Base-by-base conservation (phyloP, 64 coral and sea anemone species). In the Actinia equina region DNA sequence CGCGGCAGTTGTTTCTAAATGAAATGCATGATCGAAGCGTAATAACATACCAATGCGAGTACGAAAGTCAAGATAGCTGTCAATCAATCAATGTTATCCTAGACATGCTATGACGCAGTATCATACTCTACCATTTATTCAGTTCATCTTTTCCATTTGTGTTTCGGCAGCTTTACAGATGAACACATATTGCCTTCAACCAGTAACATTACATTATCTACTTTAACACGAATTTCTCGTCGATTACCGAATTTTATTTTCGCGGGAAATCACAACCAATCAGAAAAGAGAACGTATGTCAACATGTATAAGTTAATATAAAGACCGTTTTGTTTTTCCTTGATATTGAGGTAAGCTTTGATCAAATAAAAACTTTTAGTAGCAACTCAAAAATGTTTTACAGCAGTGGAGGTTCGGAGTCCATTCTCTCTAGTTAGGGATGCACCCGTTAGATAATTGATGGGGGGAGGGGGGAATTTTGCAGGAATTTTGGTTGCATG, bases 331-430 rank as follows among this genome's bases (percentile, higher is more conserved):
- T 60, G 59, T 4, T 2, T 17, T 19, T 41, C 42, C 25, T 5
- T 30, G 42, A 74, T 30, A 30, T 5, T 65, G 69, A 27, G 7
- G n/a, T 11, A 74, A 74, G n/a, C 27, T 74, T 19, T 65, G 22
- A 65, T 30, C 69, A 74, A 74, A 74, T 74, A 74, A 74, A 74
- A 74, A 7, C 7, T 30, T 15, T 23, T 7, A 23, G 23, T 42
- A 30, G 69, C 69, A 74, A 74, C 69, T 74, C 69, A 74, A 74
- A 74, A 74, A 74, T 74, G n/a, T 74, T 57, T 14, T 8, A 12
- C 55, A 57, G 10, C 69, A 65, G 7, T n/a, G 7, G 1, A 1
- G 62, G 7, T 65, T 65, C 23, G 6, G 7, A 65, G 15, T 3
- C 19, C 1, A 65, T 8, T 65, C 7, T 20, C 62, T 16, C 6